phyloP scores from a whole-genome alignment of 2,113 vertebrate species.

The Macrotus californicus region DNA sequence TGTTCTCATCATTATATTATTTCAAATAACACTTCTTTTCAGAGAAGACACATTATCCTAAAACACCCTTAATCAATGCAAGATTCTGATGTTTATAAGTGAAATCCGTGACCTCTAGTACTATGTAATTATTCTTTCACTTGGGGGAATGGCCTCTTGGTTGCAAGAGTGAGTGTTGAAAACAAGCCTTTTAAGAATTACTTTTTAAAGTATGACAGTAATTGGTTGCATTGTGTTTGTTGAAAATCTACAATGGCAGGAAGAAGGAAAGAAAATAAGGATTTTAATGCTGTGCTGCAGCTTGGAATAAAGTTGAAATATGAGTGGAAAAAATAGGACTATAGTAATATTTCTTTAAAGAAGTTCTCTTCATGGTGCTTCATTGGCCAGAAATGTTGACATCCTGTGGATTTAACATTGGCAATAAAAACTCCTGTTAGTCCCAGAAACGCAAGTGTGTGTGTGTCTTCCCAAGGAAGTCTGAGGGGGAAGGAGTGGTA shows the following conservation, averaged over 20 bases:
- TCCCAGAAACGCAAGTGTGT: background rate
- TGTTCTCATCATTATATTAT: background rate
- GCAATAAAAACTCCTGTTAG: background rate
- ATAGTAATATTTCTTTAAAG: background rate
- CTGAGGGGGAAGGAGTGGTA: background rate
- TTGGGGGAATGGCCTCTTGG: background rate
- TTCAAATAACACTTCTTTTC: background rate
- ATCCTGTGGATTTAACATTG: background rate
- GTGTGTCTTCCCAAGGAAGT: background rate
- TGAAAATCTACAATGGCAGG: background rate
- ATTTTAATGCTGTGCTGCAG: background rate
- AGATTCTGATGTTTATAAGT: constrained; percentile 27
- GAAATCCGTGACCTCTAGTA: background rate
- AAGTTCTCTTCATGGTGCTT: background rate
- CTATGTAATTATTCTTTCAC: constrained; percentile 49
- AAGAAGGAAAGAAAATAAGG: background rate
- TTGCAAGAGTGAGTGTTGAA: background rate
- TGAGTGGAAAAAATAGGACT: background rate
- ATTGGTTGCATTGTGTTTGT: background rate
- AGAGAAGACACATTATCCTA: background rate
- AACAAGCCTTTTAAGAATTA: constrained; percentile 3
- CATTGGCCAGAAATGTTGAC: background rate
- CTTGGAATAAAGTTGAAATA: background rate
- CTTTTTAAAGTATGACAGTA: background rate
- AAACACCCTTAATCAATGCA: background rate